Percentiles rank a stretch among this genome's conserved stretches.
phyloP scores from a whole-genome alignment of 2,797 vertebrate species.

The Sebastes miniatus region DNA sequence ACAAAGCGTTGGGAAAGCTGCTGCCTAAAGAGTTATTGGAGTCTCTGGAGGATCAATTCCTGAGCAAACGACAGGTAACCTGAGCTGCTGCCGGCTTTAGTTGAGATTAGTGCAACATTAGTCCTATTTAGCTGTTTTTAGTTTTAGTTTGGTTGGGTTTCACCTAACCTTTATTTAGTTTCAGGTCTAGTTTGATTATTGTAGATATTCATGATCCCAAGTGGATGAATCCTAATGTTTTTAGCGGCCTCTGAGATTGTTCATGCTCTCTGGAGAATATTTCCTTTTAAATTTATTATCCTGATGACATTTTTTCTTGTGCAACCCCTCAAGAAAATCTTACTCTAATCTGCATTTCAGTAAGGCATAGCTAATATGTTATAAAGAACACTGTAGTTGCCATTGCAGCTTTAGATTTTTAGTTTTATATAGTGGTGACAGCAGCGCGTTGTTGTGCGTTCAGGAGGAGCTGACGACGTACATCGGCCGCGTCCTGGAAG shows the following conservation, averaged over 20 bases:
- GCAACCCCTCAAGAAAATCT: neutral
- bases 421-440: neutral
- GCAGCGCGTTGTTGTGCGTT: neutral
- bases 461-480: conserved; percentile 77
- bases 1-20: conserved; percentile 79
- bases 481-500: conserved; percentile 72
- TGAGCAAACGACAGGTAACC: conserved; percentile 80
- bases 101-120: neutral
- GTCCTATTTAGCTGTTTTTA: neutral
- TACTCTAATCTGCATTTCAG: neutral
- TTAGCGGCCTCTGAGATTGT: accelerated
- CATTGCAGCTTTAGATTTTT: neutral
- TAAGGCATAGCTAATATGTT: accelerated
- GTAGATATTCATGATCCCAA: neutral
- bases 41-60: conserved; percentile 82
- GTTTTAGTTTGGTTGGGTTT: neutral
- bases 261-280: neutral
- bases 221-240: neutral
- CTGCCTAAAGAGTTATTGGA: conserved; percentile 75
- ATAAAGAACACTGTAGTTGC: neutral
- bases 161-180: neutral
- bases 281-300: neutral
- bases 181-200: neutral
- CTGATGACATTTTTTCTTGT: neutral
- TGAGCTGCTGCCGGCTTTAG: neutral